Evolutionary conservation across 2,113 vertebrate genomes (phyloP).

Genomic region (Cyanoliseus patagonus): DNA sequence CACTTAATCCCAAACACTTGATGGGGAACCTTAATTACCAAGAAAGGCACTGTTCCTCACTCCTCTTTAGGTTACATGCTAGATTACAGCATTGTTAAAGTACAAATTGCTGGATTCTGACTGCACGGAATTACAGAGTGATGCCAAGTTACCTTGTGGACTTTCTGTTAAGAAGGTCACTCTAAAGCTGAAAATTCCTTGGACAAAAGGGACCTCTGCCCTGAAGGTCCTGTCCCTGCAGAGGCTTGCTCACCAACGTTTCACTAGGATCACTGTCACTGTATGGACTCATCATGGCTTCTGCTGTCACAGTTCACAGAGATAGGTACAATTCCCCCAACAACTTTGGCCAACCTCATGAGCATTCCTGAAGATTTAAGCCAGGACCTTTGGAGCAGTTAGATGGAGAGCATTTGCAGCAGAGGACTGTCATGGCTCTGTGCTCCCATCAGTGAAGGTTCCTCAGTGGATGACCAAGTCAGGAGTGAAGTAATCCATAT

Average conservation of each 20-base stretch:
- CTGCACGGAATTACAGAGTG: background rate
- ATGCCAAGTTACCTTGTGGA: background rate
- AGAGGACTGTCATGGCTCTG: background rate
- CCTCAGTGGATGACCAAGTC: background rate
- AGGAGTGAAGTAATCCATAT: background rate
- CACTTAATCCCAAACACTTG: background rate
- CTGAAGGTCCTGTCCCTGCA: background rate
- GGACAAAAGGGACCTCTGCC: background rate
- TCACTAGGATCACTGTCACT: background rate
- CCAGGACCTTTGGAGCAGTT: background rate
- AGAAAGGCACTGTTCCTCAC: background rate
- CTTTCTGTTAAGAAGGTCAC: background rate
- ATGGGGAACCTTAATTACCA: background rate
- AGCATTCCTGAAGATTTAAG: background rate
- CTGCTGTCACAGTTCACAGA: background rate
- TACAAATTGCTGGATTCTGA: background rate
- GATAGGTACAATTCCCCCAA: background rate
- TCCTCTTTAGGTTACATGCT: rapidly evolving
- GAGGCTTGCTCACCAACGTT: background rate
- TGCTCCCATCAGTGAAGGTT: background rate
- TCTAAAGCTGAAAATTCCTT: background rate
- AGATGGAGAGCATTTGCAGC: background rate
- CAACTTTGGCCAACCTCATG: background rate
- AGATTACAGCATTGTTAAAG: background rate
- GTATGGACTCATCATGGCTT: background rate